A percentile compares a stretch with the other conserved stretches of the same genome.
Conservation (phyloP, 64 coral and sea anemone species). For the Montipora efflorescens region DNA sequence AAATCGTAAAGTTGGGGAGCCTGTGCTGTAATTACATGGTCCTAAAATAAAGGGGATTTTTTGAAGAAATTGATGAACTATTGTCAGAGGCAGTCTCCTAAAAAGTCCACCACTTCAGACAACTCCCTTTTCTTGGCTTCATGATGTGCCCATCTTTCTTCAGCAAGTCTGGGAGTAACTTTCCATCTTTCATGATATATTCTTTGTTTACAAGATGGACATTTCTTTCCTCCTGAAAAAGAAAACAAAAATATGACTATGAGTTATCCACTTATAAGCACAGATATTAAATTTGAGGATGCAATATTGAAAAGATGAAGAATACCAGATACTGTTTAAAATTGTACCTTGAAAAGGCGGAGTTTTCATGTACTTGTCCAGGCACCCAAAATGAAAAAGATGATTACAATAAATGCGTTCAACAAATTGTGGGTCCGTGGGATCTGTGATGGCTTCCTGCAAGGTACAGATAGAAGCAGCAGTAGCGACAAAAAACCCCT, state of each 20-base stretch:
- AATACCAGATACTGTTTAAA: not conserved
- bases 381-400: constrained; percentile 88
- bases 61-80: not conserved
- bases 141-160: constrained; percentile 96
- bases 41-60: not conserved
- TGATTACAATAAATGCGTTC: constrained; percentile 95
- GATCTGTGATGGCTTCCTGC: constrained; percentile 79
- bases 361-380: constrained; percentile 99
- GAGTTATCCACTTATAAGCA: too few relatives aligned
- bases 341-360: constrained; percentile 93
- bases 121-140: constrained; percentile 95
- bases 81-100: constrained; percentile 81
- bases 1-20: too few relatives aligned
- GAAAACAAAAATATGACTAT: not conserved
- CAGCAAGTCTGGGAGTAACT: constrained; percentile 86
- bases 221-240: constrained; percentile 92
- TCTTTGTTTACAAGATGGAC: constrained; percentile 77
- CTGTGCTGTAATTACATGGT: too few relatives aligned
- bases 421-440: constrained; percentile 70
- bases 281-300: too few relatives aligned
- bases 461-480: not conserved
- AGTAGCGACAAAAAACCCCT: too few relatives aligned
- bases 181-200: constrained; percentile 98
- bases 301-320: not conserved
- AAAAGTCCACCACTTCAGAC: constrained; percentile 93